Percentiles rank a stretch among this genome's conserved stretches.
Conservation (phyloP, 2,113 vertebrate genomes). For the Acrocephalus kingi region DNA sequence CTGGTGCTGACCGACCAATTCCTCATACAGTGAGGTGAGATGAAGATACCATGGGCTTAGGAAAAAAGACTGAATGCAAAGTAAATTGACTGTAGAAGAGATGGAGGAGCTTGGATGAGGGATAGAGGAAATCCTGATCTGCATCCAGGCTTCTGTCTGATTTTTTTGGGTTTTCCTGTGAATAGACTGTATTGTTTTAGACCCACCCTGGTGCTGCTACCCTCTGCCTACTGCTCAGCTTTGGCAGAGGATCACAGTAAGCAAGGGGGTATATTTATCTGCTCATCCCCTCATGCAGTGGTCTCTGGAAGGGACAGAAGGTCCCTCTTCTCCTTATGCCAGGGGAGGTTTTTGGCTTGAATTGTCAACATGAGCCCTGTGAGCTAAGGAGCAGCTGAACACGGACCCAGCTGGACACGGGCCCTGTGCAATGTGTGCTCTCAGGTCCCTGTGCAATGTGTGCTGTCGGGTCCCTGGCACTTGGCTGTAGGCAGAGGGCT, state of each 20-base stretch:
- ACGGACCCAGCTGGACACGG: fast-evolving
- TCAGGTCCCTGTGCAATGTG: not conserved
- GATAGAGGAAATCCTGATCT: not conserved
- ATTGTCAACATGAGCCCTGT: not conserved
- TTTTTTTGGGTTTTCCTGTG: not conserved
- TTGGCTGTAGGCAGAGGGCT: not conserved
- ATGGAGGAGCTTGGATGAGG: not conserved
- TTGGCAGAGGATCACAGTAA: not conserved
- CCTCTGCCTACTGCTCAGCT: not conserved
- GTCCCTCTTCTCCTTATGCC: not conserved
- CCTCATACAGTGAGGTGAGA: not conserved
- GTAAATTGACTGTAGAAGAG: not conserved
- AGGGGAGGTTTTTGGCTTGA: not conserved
- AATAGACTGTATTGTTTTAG: not conserved
- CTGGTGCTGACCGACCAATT: not conserved
- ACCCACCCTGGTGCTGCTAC: not conserved
- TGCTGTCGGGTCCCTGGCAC: not conserved
- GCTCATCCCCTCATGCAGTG: too few species aligned
- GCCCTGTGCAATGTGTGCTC: not conserved
- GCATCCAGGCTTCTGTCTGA: not conserved
- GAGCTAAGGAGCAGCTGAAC: not conserved
- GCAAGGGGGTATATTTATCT: not conserved
- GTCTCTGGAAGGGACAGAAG: not conserved
- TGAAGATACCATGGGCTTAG: not conserved
- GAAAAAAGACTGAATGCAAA: not conserved